phyloP scores from a whole-genome alignment of 2,113 vertebrate genomes.

The Oncorhynchus tshawytscha region DNA sequence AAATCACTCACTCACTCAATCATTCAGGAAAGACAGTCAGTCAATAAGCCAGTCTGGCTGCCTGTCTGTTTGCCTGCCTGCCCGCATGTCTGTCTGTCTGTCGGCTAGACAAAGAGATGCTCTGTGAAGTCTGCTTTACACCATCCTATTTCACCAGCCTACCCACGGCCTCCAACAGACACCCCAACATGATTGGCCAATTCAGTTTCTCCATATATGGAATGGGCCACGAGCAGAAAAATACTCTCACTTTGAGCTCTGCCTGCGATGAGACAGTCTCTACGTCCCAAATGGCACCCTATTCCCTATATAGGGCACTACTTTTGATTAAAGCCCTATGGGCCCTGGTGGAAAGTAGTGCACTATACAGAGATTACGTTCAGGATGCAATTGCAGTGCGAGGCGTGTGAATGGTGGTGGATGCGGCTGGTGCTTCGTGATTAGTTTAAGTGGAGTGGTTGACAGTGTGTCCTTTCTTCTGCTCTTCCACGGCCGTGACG shows the following conservation, averaged over 20 bases:
- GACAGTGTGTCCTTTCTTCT: slow-evolving; percentile 58
- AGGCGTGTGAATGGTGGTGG: slow-evolving; percentile 20
- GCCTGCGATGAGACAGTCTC: slow-evolving; percentile 28
- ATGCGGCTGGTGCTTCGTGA: slow-evolving; percentile 47
- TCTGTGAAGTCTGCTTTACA: slow-evolving; percentile 2
- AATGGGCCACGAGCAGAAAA: slow-evolving; percentile 14
- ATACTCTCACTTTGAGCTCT: slow-evolving; percentile 35
- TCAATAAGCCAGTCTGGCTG: too few species aligned
- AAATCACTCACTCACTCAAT: background rate
- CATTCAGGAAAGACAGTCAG: background rate
- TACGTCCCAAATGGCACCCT: too few species aligned
- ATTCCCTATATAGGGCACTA: too few species aligned
- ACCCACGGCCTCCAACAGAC: background rate
- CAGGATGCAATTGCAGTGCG: too few species aligned
- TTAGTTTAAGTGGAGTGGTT: slow-evolving; percentile 51
- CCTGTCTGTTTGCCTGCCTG: background rate
- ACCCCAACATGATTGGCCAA: background rate
- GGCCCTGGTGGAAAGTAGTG: too few species aligned
- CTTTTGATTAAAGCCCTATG: too few species aligned
- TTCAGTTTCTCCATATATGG: slow-evolving; percentile 18
- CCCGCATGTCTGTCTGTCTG: too few species aligned
- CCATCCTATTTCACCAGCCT: background rate
- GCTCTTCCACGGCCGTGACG: slow-evolving; percentile 44
- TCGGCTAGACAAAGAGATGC: background rate
- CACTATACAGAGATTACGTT: too few species aligned